Percentiles rank a stretch among this genome's conserved stretches.
phyloP scores from a whole-genome alignment of 2,113 vertebrate species.

The Rhea pennata region DNA sequence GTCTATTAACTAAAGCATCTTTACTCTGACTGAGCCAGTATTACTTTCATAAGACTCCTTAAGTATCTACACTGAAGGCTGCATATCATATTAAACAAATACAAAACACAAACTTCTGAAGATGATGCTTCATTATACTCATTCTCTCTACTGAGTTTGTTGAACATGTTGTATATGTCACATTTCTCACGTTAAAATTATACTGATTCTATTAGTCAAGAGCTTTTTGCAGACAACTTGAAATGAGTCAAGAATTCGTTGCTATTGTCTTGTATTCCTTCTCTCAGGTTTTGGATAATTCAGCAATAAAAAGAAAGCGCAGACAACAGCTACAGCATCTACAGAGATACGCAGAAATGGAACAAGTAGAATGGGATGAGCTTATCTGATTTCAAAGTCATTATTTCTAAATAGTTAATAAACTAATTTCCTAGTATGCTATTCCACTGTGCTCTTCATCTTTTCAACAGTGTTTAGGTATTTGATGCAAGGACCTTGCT shows the following conservation, averaged over 20 bases:
- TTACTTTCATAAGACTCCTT: constrained; percentile 68
- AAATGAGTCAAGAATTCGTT: background rate
- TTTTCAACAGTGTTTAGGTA: background rate
- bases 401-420: background rate
- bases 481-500: background rate
- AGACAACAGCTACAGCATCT: background rate
- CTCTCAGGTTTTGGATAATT: background rate
- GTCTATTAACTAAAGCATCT: constrained; percentile 72
- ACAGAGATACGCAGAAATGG: background rate
- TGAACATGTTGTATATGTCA: background rate
- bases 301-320: background rate
- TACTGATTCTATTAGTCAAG: background rate
- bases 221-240: background rate
- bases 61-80: constrained; percentile 33
- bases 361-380: background rate
- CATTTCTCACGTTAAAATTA: background rate
- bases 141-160: background rate
- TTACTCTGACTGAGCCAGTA: constrained; percentile 70
- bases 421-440: background rate
- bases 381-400: background rate
- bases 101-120: background rate
- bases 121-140: background rate
- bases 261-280: background rate
- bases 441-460: background rate
- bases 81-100: background rate